Conservation (phyloP, 2,797 vertebrate species). For the Syndactyla subalaris region DNA sequence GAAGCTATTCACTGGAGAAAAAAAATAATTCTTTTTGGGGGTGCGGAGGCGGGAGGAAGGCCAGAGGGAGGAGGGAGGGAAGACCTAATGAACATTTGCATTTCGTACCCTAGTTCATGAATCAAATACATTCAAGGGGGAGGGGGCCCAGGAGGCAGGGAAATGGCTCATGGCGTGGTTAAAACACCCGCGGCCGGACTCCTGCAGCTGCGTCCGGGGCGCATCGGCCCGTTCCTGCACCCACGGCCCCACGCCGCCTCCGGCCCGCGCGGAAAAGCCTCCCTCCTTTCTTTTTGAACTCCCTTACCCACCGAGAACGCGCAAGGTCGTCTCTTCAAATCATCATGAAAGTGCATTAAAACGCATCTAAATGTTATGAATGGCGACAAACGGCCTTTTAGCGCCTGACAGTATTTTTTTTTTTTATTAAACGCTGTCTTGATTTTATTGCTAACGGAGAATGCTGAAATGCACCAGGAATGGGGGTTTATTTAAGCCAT, state of each 20-base stretch:
- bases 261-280: fast-evolving
- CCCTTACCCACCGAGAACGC: background rate
- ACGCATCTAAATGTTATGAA: slow-evolving; percentile 39
- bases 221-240: background rate
- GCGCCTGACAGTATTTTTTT: slow-evolving; percentile 2
- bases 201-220: background rate
- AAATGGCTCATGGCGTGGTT: background rate
- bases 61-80: background rate
- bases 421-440: slow-evolving; percentile 20
- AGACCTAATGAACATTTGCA: slow-evolving; percentile 44
- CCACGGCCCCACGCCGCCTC: background rate
- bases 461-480: slow-evolving; percentile 15
- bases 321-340: background rate
- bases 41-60: background rate
- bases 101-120: slow-evolving; percentile 37
- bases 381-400: slow-evolving; percentile 47
- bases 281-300: background rate
- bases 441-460: slow-evolving; percentile 32
- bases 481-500: background rate
- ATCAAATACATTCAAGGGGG: background rate
- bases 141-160: background rate
- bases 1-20: background rate
- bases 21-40: background rate
- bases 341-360: slow-evolving; percentile 15
- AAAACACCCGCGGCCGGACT: background rate